Evolutionary conservation across 2,113 vertebrate genomes (phyloP).

Genomic region (Gallinago paraguaiae): DNA sequence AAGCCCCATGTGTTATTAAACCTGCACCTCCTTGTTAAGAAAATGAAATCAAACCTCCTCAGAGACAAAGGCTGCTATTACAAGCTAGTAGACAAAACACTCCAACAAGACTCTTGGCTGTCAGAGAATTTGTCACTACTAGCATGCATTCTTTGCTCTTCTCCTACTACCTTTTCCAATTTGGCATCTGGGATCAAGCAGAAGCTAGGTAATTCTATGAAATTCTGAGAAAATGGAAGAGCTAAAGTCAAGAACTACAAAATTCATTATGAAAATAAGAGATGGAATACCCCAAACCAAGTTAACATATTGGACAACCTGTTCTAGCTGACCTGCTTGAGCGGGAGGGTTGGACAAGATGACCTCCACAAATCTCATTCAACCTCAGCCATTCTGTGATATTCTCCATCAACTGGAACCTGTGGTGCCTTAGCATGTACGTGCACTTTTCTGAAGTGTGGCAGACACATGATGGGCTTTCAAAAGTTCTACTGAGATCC

Average conservation of each 20-base stretch:
- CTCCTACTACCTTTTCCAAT: not conserved
- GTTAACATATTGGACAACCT: not conserved
- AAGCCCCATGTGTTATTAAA: not conserved
- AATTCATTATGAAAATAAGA: not conserved
- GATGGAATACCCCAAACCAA: not conserved
- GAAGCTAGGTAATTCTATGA: not conserved
- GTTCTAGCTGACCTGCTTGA: not conserved
- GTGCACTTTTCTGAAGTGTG: not conserved
- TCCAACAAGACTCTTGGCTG: not conserved
- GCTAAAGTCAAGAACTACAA: not conserved
- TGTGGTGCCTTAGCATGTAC: accelerated
- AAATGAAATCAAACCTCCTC: not conserved
- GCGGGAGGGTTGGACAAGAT: not conserved
- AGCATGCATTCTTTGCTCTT: not conserved
- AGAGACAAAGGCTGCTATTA: not conserved
- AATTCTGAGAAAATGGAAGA: not conserved
- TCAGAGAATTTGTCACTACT: not conserved
- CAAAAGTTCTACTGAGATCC: not conserved
- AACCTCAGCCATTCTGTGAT: not conserved
- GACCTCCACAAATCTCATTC: not conserved
- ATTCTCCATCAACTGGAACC: not conserved
- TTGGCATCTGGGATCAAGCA: not conserved
- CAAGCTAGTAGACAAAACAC: not conserved
- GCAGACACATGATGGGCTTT: not conserved
- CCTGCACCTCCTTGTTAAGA: not conserved